Base-by-base conservation (phyloP, 1,140 invertebrate genomes). In the Calycopis cecrops region DNA sequence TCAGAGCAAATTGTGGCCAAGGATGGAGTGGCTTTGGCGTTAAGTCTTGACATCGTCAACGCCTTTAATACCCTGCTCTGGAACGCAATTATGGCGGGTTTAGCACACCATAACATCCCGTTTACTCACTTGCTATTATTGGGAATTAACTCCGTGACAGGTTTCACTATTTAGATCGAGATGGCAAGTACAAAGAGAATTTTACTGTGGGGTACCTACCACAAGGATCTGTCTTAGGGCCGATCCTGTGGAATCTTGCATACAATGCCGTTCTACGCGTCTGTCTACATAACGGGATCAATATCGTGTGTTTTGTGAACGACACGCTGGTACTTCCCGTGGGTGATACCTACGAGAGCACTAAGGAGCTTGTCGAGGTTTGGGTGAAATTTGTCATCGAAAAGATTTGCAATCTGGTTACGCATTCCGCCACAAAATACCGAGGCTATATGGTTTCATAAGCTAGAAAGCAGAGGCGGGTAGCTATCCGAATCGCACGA, bases 1-100 rank as follows among this genome's bases (percentile, higher is more conserved):
- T 37, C 53, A 17, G 42, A 57, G 33, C 38, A 56, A 14, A 33
- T 48, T 9, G 40, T 60, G 12, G 9, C 42, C 14, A 14, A 28
- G 35, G 60, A 57, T 9, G 38, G 56, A 17, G 59, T 52, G n/a
- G 54, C 48, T 11, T 34, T 63, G 37, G 58, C 62, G 4, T 16
- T 64, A 1, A 55, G 52, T 12, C 12, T 59, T 6, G 58, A 67
- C 8, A 67, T 61, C 7, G 48, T 50, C 9, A 66, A 66, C 18
- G 57, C 58, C 9, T 67, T 67, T 9, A 67, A 64, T 14, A 37
- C 53, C n/a, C 17, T 63, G 3, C 59, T 62, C 42, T 60, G 54
- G 59, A 34, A 28, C 0, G 40, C 54, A 0, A 61, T 59, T n/a
- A 34, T 7, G 16, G 14, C 48, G 8, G 58, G 47, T 2, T 55